Conservation (phyloP, 1,140 invertebrate genomes). For the Atopsyche davidsoni region DNA sequence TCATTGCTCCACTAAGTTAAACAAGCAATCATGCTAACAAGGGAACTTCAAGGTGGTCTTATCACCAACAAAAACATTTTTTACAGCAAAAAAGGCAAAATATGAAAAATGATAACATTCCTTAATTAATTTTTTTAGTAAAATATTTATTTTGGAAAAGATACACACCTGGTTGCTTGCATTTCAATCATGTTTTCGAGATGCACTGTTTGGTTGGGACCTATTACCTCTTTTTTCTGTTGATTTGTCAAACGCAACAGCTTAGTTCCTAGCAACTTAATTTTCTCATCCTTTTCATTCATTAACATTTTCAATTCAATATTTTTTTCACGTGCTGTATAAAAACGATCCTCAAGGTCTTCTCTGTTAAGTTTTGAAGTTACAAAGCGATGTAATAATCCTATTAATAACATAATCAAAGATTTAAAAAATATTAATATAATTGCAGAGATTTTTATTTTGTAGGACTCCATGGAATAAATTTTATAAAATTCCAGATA, state of each 20-base stretch:
- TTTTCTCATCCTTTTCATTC: constrained; percentile 14
- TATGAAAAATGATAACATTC: no score
- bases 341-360: constrained; percentile 16
- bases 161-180: constrained; percentile 11
- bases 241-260: constrained; percentile 11
- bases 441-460: not conserved
- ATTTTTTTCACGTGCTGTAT: constrained; percentile 10
- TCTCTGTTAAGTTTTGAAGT: constrained; percentile 14
- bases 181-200: constrained; percentile 5
- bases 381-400: constrained; percentile 6
- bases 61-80: no score
- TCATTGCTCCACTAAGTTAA: no score
- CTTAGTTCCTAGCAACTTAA: constrained; percentile 16
- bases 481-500: not conserved
- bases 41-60: no score
- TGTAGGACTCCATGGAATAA: not conserved
- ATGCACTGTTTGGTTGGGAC: not conserved
- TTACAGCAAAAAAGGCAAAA: not conserved
- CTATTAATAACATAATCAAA: constrained; percentile 3
- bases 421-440: constrained; percentile 1
- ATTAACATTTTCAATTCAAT: constrained; percentile 6
- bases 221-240: constrained; percentile 8
- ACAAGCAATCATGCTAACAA: no score
- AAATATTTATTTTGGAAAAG: not conserved
- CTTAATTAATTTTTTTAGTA: not conserved